Conservation (phyloP, 2,888 invertebrate species). For the Pandemis cinnamomeana region DNA sequence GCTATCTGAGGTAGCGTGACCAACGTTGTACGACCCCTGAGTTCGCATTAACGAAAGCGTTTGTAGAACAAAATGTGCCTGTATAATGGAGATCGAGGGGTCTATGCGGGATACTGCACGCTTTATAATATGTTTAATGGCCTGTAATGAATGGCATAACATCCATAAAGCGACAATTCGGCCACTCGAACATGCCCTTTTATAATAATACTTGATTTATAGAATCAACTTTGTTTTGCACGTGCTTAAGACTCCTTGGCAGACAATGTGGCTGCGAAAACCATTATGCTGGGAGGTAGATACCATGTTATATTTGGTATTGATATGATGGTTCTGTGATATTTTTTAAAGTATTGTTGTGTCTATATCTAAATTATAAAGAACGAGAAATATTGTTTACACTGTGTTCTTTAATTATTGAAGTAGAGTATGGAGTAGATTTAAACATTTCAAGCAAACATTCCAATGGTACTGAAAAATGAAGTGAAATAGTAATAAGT, state of each 20-base stretch:
- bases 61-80: conserved; percentile 43
- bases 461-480: too few relatives aligned
- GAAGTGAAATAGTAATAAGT: too few relatives aligned
- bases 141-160: conserved; percentile 84
- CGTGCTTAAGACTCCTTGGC: conserved; percentile 61
- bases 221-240: conserved; percentile 77
- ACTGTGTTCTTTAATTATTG: too few relatives aligned
- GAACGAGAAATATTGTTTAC: too few relatives aligned
- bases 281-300: conserved; percentile 26
- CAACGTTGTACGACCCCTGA: conserved; percentile 59
- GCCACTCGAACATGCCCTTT: conserved; percentile 80
- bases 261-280: conserved; percentile 38
- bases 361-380: neutral
- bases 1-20: conserved; percentile 73
- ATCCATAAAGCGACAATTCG: conserved; percentile 83
- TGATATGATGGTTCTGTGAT: conserved; percentile 12
- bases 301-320: conserved; percentile 2
- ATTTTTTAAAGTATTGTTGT: neutral
- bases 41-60: conserved; percentile 58
- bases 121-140: conserved; percentile 83
- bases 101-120: conserved; percentile 61
- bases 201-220: conserved; percentile 82
- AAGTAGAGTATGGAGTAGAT: too few relatives aligned
- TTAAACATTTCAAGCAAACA: too few relatives aligned
- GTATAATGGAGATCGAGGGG: conserved; percentile 46